Evolutionary conservation across 2,888 invertebrate species (phyloP), one percentile per base, ranked within the genome.

Genomic region (Perdita meconis): DNA sequence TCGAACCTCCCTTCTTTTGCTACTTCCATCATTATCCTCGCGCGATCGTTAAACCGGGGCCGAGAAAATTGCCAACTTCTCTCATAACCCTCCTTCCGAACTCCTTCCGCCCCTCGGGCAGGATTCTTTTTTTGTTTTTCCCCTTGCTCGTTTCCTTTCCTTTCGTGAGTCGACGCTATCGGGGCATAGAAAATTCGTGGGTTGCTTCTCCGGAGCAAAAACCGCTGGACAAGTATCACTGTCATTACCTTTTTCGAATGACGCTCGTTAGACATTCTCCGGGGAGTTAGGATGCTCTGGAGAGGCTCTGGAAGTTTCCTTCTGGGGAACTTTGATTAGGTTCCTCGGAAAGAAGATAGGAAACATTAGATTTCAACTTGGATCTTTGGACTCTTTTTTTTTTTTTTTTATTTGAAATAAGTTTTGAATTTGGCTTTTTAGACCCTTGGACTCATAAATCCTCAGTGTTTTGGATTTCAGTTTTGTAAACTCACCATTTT

Each of bases 21-120:
- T 16, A 4, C 57, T 40, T 16, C 57, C 26, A 47, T 65, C 64
- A 64, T 71, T 71, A 60, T 36, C 60, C 42, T n/a, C 16, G 36
- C 2, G 8, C 42, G 60, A 59, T 66, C 40, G 59, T 72, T 72
- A 72, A 60, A 50, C 65, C n/a, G 40, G 24, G 36, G 19, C 16
- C 53, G 36, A 66, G 65, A 30, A 60, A 47, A 66, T 72, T 72
- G 30, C 60, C 13, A 12, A n/a, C n/a, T n/a, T n/a, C n/a, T n/a
- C n/a, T n/a, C n/a, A n/a, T n/a, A n/a, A n/a, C n/a, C n/a, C n/a
- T n/a, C n/a, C n/a, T n/a, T n/a, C n/a, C n/a, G n/a, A n/a, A n/a
- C n/a, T n/a, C n/a, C n/a, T n/a, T n/a, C n/a, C n/a, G n/a, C n/a
- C n/a, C 47, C 60, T 12, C 34, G 22, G 30, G n/a, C n/a, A 30